Percentiles rank a stretch among this genome's conserved stretches.
Conservation (phyloP, 2,113 vertebrate genomes). For the Pseudonaja textilis region DNA sequence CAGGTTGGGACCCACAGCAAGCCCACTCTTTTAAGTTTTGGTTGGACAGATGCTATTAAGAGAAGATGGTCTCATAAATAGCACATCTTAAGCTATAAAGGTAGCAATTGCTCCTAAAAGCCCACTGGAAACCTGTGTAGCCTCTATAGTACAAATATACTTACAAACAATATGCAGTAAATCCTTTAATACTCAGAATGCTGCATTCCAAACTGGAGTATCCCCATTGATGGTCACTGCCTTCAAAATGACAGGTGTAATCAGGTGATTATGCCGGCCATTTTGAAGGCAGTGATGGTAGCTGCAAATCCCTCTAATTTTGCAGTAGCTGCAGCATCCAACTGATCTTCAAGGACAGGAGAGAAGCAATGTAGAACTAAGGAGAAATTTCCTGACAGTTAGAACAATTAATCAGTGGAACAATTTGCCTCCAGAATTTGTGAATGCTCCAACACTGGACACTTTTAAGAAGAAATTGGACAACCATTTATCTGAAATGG, state of each 20-base stretch:
- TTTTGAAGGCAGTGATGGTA: background rate
- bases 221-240: background rate
- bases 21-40: background rate
- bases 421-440: no score
- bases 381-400: no score
- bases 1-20: background rate
- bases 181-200: background rate
- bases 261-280: background rate
- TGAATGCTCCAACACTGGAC: no score
- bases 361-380: no score
- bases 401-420: no score
- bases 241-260: background rate
- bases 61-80: background rate
- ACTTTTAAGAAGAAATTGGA: no score
- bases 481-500: no score
- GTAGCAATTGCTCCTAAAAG: background rate
- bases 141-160: background rate
- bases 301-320: background rate
- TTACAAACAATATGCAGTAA: background rate
- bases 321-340: background rate
- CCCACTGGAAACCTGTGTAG: background rate
- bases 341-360: background rate
- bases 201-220: background rate
- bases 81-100: background rate
- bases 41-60: background rate